These are phyloP conservation scores for Spermophilus dauricus DNA, from an alignment of 2,113 vertebrate genomes.

Conservation along the genomic window DNA sequence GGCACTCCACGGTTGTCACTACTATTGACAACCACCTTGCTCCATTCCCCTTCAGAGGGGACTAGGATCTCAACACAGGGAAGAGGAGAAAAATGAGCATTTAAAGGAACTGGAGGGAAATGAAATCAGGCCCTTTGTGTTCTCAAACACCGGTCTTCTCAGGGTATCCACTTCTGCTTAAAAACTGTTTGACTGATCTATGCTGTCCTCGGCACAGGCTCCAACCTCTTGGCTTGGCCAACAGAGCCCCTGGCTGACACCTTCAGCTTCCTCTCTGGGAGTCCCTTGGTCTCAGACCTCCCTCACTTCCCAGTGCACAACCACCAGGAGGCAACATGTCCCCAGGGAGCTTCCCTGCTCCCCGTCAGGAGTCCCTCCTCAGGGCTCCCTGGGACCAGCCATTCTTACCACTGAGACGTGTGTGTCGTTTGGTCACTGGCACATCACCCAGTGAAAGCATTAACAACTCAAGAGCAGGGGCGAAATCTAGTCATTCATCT, in stretches of 20 bases:
- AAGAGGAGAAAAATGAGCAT: neutral
- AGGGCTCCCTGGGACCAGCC: neutral
- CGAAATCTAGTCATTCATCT: neutral
- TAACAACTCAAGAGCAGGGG: neutral
- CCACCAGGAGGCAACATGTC: neutral
- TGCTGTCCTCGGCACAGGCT: neutral
- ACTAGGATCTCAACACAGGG: neutral
- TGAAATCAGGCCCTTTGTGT: neutral
- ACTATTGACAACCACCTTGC: fast-evolving
- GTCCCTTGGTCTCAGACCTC: neutral
- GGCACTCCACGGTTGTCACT: fast-evolving
- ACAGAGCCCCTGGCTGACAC: neutral
- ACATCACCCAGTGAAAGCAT: neutral
- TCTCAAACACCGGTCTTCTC: neutral
- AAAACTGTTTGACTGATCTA: neutral
- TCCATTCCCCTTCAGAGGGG: neutral
- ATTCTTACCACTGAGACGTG: neutral
- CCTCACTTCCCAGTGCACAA: neutral
- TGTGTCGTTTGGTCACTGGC: neutral
- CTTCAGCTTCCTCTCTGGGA: too few relatives aligned
- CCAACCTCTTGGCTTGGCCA: neutral
- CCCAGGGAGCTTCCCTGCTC: neutral
- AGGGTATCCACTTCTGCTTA: neutral
- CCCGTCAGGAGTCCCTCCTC: neutral
- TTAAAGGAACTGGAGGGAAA: neutral